Evolutionary conservation across 2,113 vertebrate species (phyloP), one percentile per base, ranked within the genome.

Genomic region (Mus pahari): DNA sequence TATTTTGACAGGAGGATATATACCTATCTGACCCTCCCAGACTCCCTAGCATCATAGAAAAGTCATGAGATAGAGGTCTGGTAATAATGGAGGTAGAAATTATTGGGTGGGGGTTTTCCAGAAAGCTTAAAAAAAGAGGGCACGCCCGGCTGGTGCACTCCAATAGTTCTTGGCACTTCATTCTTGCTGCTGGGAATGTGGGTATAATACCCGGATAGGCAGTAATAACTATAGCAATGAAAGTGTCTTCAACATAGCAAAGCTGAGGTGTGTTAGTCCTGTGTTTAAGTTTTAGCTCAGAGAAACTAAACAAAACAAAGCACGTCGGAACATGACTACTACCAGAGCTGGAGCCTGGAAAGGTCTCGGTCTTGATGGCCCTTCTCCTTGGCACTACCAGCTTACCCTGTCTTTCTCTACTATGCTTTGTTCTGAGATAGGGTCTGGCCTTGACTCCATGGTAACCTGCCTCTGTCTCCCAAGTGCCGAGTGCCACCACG

Each of bases 151-250:
- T 82, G 75, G 45, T 53, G 55, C 7, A 68, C 66, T 7, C 20
- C 14, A 45, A 48, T 26, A 53, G 19, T 28, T 77, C 79, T 94
- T 79, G 87, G 13, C 10, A 31, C 26, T 17, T 45, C 5, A 39
- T 94, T 89, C 42, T 95, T 96, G 77, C 22, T 89, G 5, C 2
- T 96, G 92, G 62, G 13, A 75, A 84, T 7, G 39, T 58, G 28
- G 28, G 36, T 50, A 14, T 62, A 86, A 3, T 82, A 39, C 74
- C 36, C 84, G 39, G 39, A 66, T 55, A 48, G 22, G 50, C 70
- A 95, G 50, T 8, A 14, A 45, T 45, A 82, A 53, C 71, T 77
- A 42, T 24, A 71, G 11, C 60, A 96, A 31, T 50, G 58, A 81
- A 84, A 86, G 26, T 91, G 19, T 91, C 36, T 87, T 90, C 88